These are phyloP conservation scores for Gobius niger DNA, from an alignment of 2,113 vertebrate genomes.

Conservation along the genomic window DNA sequence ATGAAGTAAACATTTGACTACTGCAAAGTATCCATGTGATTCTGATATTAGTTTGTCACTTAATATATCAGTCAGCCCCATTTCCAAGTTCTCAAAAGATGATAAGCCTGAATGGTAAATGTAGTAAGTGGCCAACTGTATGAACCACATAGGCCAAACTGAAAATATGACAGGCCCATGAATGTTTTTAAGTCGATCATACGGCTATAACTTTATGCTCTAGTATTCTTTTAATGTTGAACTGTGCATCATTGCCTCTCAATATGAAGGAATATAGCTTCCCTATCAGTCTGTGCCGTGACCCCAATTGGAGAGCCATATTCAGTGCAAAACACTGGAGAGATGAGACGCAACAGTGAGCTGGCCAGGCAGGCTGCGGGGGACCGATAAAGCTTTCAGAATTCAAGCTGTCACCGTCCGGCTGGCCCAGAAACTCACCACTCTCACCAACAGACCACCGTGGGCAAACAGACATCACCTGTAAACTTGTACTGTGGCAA, in stretches of 20 bases:
- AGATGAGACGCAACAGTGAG: slow-evolving; percentile 56
- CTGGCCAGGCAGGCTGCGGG: slow-evolving; percentile 64
- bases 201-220: neutral
- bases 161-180: no score
- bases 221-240: slow-evolving; percentile 33
- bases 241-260: slow-evolving; percentile 37
- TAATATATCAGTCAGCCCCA: no score
- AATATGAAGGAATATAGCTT: slow-evolving; percentile 66
- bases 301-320: slow-evolving; percentile 73
- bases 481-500: slow-evolving; percentile 34
- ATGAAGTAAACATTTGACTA: no score
- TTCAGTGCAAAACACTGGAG: slow-evolving; percentile 64
- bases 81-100: no score
- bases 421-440: slow-evolving; percentile 31
- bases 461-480: slow-evolving; percentile 40
- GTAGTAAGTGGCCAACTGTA: no score
- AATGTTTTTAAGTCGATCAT: neutral
- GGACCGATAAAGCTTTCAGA: slow-evolving; percentile 72
- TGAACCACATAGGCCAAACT: no score
- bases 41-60: no score
- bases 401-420: slow-evolving; percentile 63
- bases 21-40: no score
- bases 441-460: slow-evolving; percentile 37
- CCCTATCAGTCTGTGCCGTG: slow-evolving; percentile 63
- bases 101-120: no score